Base-by-base conservation (phyloP, 1,140 invertebrate species). In the Drosophila melanica region DNA sequence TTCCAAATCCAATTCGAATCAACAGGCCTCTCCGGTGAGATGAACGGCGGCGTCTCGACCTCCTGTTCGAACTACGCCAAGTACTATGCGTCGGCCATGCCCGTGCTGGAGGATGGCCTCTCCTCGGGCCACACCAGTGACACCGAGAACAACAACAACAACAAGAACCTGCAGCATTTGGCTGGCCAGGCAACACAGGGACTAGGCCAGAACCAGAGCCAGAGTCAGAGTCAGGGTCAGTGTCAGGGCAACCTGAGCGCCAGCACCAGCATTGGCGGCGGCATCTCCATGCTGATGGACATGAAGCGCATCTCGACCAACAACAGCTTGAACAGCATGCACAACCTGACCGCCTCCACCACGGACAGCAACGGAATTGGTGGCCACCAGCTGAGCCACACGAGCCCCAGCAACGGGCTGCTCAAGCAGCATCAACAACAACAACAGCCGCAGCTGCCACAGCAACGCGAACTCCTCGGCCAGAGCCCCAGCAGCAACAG, bases 41-140 rank as follows among this genome's bases (percentile, higher is more conserved):
- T 91, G 54, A 92, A 91, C 60, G 91, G 79, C 5, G 70, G 70
- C 14, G 82, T 91, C 12, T 91, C 90, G 12, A 90, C 86, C 9
- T 91, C 85, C 7, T 91, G 90, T 35, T 91, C 90, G 1, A 92
- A 92, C 57, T 91, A 92, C 55, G 90, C 90, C 35, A 92, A 92
- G 51, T 92, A 85, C 65, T 90, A 92, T 69, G 78, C 91, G 14
- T 90, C 91, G 14, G 90, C 96, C 71, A 97, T 99, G 96, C 98
- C 98, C 0, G 95, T 98, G 6, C 94, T 99, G 7, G 98, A 99
- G 92, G 98, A 99, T 93, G 98, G 98, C 71, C 91, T 99, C 79
- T 95, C 97, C 50, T 97, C 96, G 14, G 98, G 97, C 12, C 97
- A 98, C 89, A 96, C 96, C 1, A 98, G 97, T 85, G 98, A 98